These are phyloP conservation scores for Cirrhinus mrigala DNA, from an alignment of 2,797 vertebrate genomes.

Conservation along the genomic window DNA sequence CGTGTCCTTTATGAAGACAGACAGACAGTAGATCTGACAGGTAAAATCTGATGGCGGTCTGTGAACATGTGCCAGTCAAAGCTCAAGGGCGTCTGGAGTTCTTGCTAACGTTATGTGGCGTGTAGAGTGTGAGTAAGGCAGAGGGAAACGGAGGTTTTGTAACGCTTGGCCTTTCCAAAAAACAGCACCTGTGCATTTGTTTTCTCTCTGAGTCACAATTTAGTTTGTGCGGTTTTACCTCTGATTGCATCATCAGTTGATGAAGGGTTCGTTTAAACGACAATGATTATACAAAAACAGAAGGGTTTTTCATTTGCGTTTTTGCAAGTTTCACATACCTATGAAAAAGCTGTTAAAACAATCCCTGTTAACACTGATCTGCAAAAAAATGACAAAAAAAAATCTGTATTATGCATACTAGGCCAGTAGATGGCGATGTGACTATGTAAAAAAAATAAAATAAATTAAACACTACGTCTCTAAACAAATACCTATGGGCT, in stretches of 20 bases:
- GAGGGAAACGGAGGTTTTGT: not conserved
- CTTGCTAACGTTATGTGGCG: not conserved
- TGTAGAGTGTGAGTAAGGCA: not conserved
- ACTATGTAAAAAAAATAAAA: no score
- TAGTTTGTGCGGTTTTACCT: not conserved
- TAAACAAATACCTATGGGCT: no score
- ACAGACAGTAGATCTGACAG: constrained; percentile 10
- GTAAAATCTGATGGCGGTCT: not conserved
- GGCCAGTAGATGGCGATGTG: no score
- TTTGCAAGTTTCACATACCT: not conserved
- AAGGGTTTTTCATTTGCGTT: not conserved
- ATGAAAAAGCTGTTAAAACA: no score
- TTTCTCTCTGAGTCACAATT: not conserved
- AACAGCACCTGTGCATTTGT: not conserved
- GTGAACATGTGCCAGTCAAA: constrained; percentile 6
- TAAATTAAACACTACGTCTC: no score
- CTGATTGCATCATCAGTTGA: not conserved
- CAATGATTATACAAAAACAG: not conserved
- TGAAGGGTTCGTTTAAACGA: not conserved
- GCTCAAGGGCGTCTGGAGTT: not conserved
- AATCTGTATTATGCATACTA: no score
- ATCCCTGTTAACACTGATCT: no score
- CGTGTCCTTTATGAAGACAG: not conserved
- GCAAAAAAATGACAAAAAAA: no score
- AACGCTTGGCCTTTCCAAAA: not conserved